These are phyloP conservation scores for Gymnocephalus cernua DNA, from an alignment of 2,113 vertebrate genomes.

Conservation along the genomic window DNA sequence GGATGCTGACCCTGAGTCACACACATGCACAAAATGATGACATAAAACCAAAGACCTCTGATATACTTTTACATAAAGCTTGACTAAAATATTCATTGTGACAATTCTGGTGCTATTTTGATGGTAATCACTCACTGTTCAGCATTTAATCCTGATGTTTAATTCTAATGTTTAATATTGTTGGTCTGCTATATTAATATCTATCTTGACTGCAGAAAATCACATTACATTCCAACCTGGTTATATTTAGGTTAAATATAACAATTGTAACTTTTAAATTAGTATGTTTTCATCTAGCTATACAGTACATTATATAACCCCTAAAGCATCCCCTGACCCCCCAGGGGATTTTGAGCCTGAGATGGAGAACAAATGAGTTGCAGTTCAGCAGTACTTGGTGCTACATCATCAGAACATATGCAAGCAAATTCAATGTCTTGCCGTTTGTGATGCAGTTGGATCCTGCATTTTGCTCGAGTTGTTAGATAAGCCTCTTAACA, in stretches of 20 bases:
- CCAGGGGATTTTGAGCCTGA: neutral
- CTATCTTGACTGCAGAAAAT: neutral
- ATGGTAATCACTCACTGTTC: neutral
- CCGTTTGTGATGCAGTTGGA: neutral
- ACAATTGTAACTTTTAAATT: neutral
- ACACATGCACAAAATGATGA: neutral
- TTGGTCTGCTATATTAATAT: neutral
- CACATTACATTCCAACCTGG: neutral
- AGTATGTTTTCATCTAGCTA: neutral
- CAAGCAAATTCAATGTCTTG: constrained; percentile 2
- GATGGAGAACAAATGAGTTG: neutral
- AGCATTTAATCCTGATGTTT: neutral
- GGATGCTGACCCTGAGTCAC: neutral
- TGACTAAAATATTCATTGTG: neutral
- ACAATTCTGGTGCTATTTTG: neutral
- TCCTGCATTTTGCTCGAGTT: neutral
- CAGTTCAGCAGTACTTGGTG: neutral
- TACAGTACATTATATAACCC: neutral
- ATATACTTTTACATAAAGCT: neutral
- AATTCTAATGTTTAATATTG: neutral
- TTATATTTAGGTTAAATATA: neutral
- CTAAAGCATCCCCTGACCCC: neutral
- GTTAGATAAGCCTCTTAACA: constrained; percentile 46
- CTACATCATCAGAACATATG: constrained; percentile 12
- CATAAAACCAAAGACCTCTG: neutral